Percentiles rank a stretch among this genome's conserved stretches.
Conservation (phyloP, 2,888 invertebrate species). For the Cephus pygmeus region DNA sequence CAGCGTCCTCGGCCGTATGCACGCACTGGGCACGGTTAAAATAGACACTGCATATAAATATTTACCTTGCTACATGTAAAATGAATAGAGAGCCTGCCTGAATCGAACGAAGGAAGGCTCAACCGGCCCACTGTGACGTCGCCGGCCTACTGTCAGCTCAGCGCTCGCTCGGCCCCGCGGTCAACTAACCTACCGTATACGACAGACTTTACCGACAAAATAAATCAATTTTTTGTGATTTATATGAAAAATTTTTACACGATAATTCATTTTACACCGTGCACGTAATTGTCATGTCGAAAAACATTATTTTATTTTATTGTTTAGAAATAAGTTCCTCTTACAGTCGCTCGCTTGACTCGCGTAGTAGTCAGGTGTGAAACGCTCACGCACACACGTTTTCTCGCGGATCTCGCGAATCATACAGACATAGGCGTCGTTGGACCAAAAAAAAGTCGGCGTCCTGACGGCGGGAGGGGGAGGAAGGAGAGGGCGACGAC, state of each 20-base stretch:
- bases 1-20: constrained; percentile 21
- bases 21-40: constrained; percentile 44
- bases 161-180: constrained; percentile 67
- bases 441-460: constrained; percentile 33
- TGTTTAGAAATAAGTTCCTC: not conserved
- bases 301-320: not conserved
- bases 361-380: constrained; percentile 63
- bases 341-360: constrained; percentile 47
- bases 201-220: constrained; percentile 48
- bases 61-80: constrained; percentile 67
- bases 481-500: not conserved
- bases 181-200: constrained; percentile 64
- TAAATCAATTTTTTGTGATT: constrained; percentile 36
- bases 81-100: constrained; percentile 65
- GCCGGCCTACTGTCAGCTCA: constrained; percentile 70
- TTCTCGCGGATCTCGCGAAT: constrained; percentile 42
- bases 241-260: constrained; percentile 23
- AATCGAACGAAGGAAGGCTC: constrained; percentile 65
- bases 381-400: constrained; percentile 58
- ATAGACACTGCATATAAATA: constrained; percentile 53
- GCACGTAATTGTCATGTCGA: not conserved
- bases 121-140: constrained; percentile 69
- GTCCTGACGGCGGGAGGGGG: not conserved
- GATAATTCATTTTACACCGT: constrained; percentile 28
- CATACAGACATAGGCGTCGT: constrained; percentile 39